Base-by-base conservation (phyloP, 2,888 invertebrate genomes). In the Philaethria dido region DNA sequence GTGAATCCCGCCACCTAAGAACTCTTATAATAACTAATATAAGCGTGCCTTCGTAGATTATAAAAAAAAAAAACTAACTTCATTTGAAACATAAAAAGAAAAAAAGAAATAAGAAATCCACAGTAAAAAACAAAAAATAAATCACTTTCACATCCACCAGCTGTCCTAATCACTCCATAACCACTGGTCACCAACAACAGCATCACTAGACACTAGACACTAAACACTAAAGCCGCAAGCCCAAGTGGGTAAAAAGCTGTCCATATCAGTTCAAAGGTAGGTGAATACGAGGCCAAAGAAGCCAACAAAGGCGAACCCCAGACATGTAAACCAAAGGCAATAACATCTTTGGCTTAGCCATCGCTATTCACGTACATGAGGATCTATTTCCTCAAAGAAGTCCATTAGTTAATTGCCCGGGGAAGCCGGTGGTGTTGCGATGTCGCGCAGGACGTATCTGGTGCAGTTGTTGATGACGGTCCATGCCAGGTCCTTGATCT, bases 391-490 rank as follows among this genome's bases (percentile, higher is more conserved):
- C 84, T 80, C 87, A 75, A 86, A 83, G 77, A 75, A 85, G 72
- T 84, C 86, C 80, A 68, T 80, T 81, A 85, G 88, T 81, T 89
- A 89, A 72, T 88, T 81, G 75, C 83, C 83, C 65, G 79, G 80
- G 0, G 75, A 48, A 13, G 50, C 44, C 0, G 77, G 68, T 42
- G 78, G 77, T 16, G 79, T 72, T 6, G 69, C 42, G 59, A 64
- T 52, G 18, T 76, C 77, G 48, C 74, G 77, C 8, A 65, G n/a
- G 2, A 74, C 73, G 73, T 73, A 81, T 42, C 79, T 79, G 16
- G 79, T 75, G 83, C 96, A 96, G 85, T 96, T 95, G 72, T 93
- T 87, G 66, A 96, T 93, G 0, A 97, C 96, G 70, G 94, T 86
- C 55, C 86, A 83, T 0, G 97, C 96, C 62, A 97, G 93, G 55